phyloP scores from a whole-genome alignment of 2,888 invertebrate species.

The Aethes cnicana region DNA sequence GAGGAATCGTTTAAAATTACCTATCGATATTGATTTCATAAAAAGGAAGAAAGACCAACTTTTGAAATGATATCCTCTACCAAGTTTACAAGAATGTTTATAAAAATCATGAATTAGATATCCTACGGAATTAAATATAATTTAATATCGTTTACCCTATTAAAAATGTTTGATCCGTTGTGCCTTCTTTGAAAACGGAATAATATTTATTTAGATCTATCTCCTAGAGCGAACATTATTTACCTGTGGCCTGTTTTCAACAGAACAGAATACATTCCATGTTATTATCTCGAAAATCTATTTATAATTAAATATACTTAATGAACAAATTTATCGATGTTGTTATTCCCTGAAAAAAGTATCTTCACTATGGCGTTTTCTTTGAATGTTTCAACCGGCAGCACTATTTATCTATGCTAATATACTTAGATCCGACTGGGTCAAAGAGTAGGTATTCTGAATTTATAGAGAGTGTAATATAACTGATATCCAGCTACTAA shows the following conservation, averaged over 20 bases:
- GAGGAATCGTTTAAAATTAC: no score
- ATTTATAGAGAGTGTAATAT: not conserved
- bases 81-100: no score
- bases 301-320: constrained; percentile 30
- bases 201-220: constrained; percentile 39
- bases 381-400: constrained; percentile 9
- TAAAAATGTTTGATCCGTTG: constrained; percentile 48
- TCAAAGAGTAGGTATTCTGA: constrained; percentile 1
- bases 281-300: constrained; percentile 39
- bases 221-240: constrained; percentile 27
- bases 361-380: not conserved
- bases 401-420: no score
- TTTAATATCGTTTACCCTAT: constrained; percentile 14
- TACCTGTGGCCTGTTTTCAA: constrained; percentile 30
- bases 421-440: no score
- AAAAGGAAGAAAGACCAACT: no score
- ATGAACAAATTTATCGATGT: constrained; percentile 25
- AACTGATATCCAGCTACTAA: not conserved
- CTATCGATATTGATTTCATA: no score
- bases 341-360: constrained; percentile 22
- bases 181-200: constrained; percentile 59
- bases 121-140: constrained; percentile 5
- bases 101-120: no score
- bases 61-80: no score
- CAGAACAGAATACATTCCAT: constrained; percentile 43